Evolutionary conservation across 2,888 invertebrate species (phyloP).

Genomic region (Melieria crassipennis): DNA sequence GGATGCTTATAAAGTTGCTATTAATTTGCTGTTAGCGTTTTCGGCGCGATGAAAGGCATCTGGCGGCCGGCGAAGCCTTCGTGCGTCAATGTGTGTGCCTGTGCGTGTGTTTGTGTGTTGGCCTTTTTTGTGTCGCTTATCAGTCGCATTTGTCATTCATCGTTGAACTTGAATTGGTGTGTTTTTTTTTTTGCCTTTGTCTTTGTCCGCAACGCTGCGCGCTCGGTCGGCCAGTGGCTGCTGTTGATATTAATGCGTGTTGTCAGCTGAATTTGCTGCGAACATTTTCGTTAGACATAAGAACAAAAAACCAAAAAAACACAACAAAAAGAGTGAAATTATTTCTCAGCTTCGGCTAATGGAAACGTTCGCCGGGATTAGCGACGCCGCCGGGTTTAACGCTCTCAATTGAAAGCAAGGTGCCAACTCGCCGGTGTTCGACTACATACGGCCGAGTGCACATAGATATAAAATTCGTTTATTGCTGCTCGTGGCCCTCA

Average conservation of each 20-base stretch:
- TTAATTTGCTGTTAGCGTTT: slow-evolving; percentile 36
- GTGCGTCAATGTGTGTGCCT: not conserved
- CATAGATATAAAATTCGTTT: slow-evolving; percentile 1
- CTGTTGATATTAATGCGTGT: slow-evolving; percentile 30
- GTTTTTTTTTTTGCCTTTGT: not conserved
- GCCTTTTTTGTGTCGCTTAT: slow-evolving; percentile 24
- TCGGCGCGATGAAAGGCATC: slow-evolving; percentile 39
- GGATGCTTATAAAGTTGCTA: slow-evolving; percentile 32
- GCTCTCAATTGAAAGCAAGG: slow-evolving; percentile 9
- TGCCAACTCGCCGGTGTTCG: not conserved
- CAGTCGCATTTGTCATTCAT: slow-evolving; percentile 37
- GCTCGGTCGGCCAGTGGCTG: slow-evolving; percentile 2
- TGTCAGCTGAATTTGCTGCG: slow-evolving; percentile 29
- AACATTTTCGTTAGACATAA: not conserved
- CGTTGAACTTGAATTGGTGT: slow-evolving; percentile 33
- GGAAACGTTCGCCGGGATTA: slow-evolving; percentile 24
- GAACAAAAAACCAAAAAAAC: too few species aligned
- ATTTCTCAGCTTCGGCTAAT: slow-evolving; percentile 29
- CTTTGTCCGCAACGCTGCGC: not conserved
- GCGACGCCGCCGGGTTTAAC: too few species aligned
- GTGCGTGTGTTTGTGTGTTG: not conserved
- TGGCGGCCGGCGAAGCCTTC: not conserved
- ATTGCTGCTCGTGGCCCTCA: slow-evolving; percentile 7
- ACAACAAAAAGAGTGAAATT: slow-evolving; percentile 9
- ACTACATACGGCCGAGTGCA: too few species aligned